Base-by-base conservation (phyloP, 2,797 vertebrate genomes). In the Mormyrus hasselquistii region DNA sequence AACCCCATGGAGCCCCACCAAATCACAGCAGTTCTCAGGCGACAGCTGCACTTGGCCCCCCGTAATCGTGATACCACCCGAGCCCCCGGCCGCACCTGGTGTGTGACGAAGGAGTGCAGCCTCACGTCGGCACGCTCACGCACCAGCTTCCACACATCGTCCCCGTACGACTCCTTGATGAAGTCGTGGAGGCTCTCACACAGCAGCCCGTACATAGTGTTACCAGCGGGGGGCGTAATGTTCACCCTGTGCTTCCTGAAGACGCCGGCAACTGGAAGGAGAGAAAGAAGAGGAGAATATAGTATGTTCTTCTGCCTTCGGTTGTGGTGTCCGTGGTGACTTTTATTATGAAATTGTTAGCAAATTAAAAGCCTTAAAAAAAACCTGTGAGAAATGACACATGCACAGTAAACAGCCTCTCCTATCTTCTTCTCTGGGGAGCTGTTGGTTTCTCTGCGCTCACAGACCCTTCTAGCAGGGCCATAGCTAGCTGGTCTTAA, bases 131-230 rank as follows among this genome's bases (percentile, higher is more conserved):
- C 95, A 86, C 94, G 93, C 90, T 96, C 95, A 34, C 95, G 92
- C 90, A 96, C 96, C 93, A 96, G 90, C 92, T 96, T 96, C 94
- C 96, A 96, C 90, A 96, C 95, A 7, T 96, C 95, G 6, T 96
- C 96, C 85, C 96, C 93, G 0, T 95, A 96, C 0, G 95, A 95
- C 92, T 96, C 95, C 91, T 96, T 95, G 92, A 96, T 96, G 91
- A 96, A 97, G 93, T 96, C 95, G 0, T 96, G 95, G 87, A 96
- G 94, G 90, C 95, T 96, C 92, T 96, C 96, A 59, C 96, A 96
- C 92, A 96, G 95, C 92, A 96, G 92, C 86, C 95, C 95, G n/a
- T 96, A 96, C 95, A 95, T 96, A 73, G 88, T 90, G 92, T 4
- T 19, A 41, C 41, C n/a, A 22, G 0, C 2, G 0, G 22, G 22